A percentile compares a stretch with the other conserved stretches of the same genome.
These are phyloP conservation scores for Rousettus madagascariensis DNA, from an alignment of 2,797 vertebrate genomes.

Conservation along the genomic window DNA sequence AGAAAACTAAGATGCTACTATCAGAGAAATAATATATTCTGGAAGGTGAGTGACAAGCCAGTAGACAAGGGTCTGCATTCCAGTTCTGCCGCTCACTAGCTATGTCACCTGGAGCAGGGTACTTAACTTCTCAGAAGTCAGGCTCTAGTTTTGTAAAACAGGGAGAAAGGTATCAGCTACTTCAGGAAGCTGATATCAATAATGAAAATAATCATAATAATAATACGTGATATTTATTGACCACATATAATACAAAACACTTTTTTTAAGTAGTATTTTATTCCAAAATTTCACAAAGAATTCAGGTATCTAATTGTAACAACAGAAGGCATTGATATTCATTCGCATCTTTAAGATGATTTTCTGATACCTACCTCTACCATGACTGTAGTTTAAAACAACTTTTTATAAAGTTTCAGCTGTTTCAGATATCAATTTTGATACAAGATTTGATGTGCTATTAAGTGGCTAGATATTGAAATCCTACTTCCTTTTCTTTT, in stretches of 20 bases:
- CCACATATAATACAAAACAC: background rate
- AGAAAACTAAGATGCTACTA: background rate
- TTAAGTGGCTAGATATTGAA: constrained; percentile 30
- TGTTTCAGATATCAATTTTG: background rate
- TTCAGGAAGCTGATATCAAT: background rate
- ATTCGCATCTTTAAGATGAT: background rate
- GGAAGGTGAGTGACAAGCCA: background rate
- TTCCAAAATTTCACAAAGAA: constrained; percentile 51
- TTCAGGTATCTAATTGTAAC: background rate
- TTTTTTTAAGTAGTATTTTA: constrained; percentile 26
- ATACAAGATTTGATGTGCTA: background rate
- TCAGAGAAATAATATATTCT: background rate
- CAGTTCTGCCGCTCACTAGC: background rate
- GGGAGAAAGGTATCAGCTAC: background rate
- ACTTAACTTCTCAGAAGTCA: background rate
- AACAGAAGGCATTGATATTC: background rate
- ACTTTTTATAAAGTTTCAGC: background rate
- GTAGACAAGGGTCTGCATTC: background rate
- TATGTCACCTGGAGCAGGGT: background rate
- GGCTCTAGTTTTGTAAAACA: background rate
- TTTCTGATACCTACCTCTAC: background rate
- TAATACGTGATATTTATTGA: background rate
- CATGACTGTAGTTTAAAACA: constrained; percentile 4
- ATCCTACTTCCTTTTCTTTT: constrained; percentile 6
- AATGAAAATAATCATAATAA: background rate